Percentiles rank a stretch among this genome's conserved stretches.
These are phyloP conservation scores for Phalacrocorax brasilianus DNA, from an alignment of 2,113 vertebrate species.

Conservation along the genomic window DNA sequence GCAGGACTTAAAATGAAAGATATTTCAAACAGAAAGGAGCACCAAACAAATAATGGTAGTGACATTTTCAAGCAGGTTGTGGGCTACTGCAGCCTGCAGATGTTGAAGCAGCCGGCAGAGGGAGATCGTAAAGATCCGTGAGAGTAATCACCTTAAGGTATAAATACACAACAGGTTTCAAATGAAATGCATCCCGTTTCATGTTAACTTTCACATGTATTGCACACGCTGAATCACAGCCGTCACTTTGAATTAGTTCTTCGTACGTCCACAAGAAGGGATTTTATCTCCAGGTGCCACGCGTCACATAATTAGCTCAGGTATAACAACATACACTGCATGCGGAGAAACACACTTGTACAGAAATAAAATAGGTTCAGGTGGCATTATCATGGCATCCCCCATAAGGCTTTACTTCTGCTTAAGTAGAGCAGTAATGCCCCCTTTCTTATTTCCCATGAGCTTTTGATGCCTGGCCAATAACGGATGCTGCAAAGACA, in stretches of 20 bases:
- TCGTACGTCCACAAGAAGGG: background rate
- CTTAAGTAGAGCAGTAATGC: background rate
- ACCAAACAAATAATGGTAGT: background rate
- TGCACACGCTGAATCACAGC: background rate
- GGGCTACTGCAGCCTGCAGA: background rate
- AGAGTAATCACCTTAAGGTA: background rate
- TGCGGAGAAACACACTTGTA: background rate
- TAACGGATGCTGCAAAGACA: background rate
- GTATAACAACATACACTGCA: background rate
- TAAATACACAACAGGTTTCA: background rate
- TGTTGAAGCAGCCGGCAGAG: slow-evolving; percentile 28
- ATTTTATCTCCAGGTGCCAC: background rate
- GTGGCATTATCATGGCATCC: slow-evolving; percentile 65
- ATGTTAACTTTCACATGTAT: background rate
- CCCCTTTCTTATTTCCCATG: background rate
- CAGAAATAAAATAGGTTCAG: background rate
- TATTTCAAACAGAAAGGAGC: background rate
- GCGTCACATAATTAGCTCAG: background rate
- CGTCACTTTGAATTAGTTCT: background rate
- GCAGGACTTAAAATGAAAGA: background rate
- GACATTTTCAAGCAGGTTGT: background rate
- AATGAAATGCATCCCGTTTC: background rate
- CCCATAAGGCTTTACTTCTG: slow-evolving; percentile 49
- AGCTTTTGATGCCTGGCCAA: background rate
- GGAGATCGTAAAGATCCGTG: background rate